These are phyloP conservation scores for Gnathonemus echidnorhynchus DNA, from an alignment of 2,113 vertebrate species.

Conservation along the genomic window DNA sequence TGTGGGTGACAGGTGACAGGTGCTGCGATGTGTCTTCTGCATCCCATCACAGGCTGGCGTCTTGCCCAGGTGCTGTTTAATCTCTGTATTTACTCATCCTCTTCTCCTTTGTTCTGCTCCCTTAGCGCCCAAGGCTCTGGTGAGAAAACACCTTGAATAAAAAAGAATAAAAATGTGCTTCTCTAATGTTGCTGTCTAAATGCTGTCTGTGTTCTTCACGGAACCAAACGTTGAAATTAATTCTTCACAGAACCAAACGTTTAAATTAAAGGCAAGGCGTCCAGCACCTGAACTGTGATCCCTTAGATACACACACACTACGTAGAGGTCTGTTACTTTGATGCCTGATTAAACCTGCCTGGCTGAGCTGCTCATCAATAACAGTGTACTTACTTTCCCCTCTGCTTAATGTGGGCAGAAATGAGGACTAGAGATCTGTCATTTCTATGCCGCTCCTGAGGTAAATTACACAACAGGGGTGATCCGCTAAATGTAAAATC, in stretches of 20 bases:
- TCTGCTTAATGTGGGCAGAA: not conserved
- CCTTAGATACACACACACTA: not conserved
- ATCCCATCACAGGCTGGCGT: not conserved
- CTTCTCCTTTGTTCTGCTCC: not conserved
- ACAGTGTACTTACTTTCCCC: not conserved
- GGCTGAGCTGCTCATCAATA: not conserved
- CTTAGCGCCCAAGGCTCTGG: not conserved
- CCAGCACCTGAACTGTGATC: not conserved
- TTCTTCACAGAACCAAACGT: not conserved
- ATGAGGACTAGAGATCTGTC: not conserved
- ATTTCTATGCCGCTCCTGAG: not conserved
- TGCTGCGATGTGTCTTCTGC: not conserved
- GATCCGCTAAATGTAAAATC: not conserved
- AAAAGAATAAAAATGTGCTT: not conserved
- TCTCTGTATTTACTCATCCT: not conserved
- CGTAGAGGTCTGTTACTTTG: not conserved
- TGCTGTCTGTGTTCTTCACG: not conserved
- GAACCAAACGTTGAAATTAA: not conserved
- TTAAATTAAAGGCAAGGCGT: not conserved
- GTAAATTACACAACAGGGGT: not conserved
- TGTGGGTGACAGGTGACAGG: not conserved
- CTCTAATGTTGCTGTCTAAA: not conserved
- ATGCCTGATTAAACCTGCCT: not conserved
- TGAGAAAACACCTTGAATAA: not conserved
- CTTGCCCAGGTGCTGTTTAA: not conserved